Evolutionary conservation across 2,797 vertebrate species (phyloP).

Genomic region (Mycteria americana): DNA sequence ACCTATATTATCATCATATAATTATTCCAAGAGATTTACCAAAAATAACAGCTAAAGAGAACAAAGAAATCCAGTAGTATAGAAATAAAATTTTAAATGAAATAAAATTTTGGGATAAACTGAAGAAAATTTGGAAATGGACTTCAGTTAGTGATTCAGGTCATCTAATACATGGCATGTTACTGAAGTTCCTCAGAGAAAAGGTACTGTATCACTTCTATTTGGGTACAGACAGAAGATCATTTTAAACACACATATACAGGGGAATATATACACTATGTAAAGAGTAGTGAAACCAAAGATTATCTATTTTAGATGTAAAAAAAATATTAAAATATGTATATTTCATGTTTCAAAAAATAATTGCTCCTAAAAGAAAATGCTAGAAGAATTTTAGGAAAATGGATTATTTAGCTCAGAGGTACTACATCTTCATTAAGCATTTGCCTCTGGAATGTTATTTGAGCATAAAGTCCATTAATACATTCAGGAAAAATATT

Average conservation of each 20-base stretch:
- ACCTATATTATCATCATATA: not conserved
- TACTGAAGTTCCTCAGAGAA: not conserved
- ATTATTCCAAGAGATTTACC: not conserved
- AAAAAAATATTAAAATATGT: not conserved
- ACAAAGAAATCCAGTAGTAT: not conserved
- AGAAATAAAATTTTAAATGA: not conserved
- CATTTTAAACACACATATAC: not conserved
- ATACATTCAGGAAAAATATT: not conserved
- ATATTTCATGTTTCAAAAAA: not conserved
- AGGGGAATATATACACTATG: not conserved
- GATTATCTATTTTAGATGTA: not conserved
- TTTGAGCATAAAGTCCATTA: not conserved
- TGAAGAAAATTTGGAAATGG: not conserved
- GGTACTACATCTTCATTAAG: not conserved
- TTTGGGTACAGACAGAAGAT: not conserved
- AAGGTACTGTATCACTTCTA: not conserved
- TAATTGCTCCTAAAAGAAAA: not conserved
- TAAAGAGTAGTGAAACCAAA: not conserved
- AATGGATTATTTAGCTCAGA: not conserved
- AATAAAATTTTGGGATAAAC: not conserved
- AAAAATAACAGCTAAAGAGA: not conserved
- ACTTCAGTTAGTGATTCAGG: not conserved
- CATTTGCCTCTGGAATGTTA: not conserved
- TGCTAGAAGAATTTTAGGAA: not conserved
- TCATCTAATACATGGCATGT: not conserved